A percentile compares a stretch with the other conserved stretches of the same genome.
These are phyloP conservation scores for Rhagoletis pomonella DNA, from an alignment of 1,140 invertebrate species.

Conservation along the genomic window DNA sequence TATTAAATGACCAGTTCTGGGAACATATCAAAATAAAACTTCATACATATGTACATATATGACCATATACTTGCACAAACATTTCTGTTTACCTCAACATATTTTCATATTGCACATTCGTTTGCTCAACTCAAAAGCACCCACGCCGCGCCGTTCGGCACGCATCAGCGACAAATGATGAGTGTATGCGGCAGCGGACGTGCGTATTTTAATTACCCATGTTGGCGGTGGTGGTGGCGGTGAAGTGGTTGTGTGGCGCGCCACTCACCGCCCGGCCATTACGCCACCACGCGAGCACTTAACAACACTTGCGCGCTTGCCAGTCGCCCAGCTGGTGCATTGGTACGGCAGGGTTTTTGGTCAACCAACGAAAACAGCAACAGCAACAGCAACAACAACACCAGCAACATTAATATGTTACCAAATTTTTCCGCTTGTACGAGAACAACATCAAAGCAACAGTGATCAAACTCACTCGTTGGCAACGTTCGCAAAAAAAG, in stretches of 20 bases:
- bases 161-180: not conserved
- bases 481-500: not conserved
- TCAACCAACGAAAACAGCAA: not conserved
- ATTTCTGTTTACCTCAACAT: too few relatives aligned
- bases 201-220: constrained; percentile 42
- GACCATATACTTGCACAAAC: too few relatives aligned
- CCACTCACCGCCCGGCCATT: not conserved
- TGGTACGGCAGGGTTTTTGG: not conserved
- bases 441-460: constrained; percentile 38
- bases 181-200: not conserved
- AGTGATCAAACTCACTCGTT: not conserved
- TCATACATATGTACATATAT: too few relatives aligned
- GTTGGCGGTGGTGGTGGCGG: not conserved
- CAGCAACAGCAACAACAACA: not conserved
- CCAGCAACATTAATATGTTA: not conserved
- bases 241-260: not conserved
- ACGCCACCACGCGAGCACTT: not conserved
- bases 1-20: too few relatives aligned
- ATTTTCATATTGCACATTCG: not conserved
- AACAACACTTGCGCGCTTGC: not conserved
- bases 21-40: too few relatives aligned
- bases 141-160: not conserved
- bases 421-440: not conserved
- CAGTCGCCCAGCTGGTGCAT: not conserved
- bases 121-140: not conserved